Evolutionary conservation across 2,797 vertebrate species (phyloP).

Genomic region (Adrianichthys oophorus): DNA sequence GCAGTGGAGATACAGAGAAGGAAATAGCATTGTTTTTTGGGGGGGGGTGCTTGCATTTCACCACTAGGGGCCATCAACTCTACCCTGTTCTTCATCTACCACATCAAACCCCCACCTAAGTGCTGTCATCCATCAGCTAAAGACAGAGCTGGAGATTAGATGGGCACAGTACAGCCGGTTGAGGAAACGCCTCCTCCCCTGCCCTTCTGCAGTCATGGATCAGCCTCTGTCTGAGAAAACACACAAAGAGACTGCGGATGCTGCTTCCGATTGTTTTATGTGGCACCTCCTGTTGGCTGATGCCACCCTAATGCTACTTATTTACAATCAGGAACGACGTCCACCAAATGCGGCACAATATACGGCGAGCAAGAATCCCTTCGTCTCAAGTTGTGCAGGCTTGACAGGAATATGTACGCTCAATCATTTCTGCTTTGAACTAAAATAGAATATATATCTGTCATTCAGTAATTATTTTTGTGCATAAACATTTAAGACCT

Average conservation of each 20-base stretch:
- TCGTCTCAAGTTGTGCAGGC: neutral
- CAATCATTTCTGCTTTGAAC: neutral
- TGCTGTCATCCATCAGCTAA: slow-evolving; percentile 71
- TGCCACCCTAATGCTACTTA: slow-evolving; percentile 51
- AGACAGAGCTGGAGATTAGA: slow-evolving; percentile 74
- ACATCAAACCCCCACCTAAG: slow-evolving; percentile 13
- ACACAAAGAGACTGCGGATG: slow-evolving; percentile 36
- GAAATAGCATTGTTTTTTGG: slow-evolving; percentile 19
- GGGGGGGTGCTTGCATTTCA: slow-evolving; percentile 48
- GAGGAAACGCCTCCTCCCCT: slow-evolving; percentile 67
- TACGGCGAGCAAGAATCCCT: slow-evolving; percentile 1
- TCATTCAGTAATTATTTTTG: neutral
- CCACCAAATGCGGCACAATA: slow-evolving; percentile 13
- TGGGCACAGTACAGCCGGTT: slow-evolving; percentile 59
- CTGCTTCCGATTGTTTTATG: slow-evolving; percentile 53
- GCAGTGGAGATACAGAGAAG: slow-evolving; percentile 16
- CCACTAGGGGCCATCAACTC: slow-evolving; percentile 67
- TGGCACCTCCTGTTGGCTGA: slow-evolving; percentile 72
- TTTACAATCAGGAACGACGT: slow-evolving; percentile 26
- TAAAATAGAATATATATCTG: neutral
- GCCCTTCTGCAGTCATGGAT: slow-evolving; percentile 65
- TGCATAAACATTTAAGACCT: neutral
- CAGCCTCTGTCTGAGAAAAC: slow-evolving; percentile 54
- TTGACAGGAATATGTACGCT: neutral
- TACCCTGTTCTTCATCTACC: slow-evolving; percentile 1